Evolutionary conservation across 2,797 vertebrate genomes (phyloP).

Genomic region (Catharus ustulatus): DNA sequence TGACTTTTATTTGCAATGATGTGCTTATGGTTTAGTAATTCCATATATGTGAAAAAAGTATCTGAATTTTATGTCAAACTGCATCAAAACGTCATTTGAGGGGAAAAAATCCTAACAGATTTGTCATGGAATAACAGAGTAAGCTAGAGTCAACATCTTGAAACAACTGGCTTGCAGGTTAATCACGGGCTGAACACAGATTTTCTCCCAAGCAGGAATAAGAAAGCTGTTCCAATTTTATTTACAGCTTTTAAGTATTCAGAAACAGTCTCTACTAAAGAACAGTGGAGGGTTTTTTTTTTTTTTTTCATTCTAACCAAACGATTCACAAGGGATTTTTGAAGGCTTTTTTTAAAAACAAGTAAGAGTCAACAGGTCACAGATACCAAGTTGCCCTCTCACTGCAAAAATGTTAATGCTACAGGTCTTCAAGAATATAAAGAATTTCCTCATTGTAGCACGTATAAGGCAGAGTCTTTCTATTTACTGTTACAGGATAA

Average conservation of each 20-base stretch:
- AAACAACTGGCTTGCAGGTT: neutral
- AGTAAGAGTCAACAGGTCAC: slow-evolving; percentile 44
- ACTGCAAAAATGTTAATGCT: slow-evolving; percentile 60
- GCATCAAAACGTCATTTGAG: neutral
- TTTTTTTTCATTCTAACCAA: neutral
- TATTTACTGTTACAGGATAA: slow-evolving; percentile 57
- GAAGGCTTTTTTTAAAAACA: neutral
- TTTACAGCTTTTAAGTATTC: slow-evolving; percentile 7
- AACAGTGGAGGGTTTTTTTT: neutral
- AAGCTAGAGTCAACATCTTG: neutral
- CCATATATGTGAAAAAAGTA: neutral
- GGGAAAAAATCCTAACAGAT: neutral
- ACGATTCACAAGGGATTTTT: slow-evolving; percentile 31
- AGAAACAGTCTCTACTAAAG: neutral
- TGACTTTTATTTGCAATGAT: neutral
- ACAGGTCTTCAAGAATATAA: slow-evolving; percentile 26
- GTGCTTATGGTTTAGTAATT: neutral
- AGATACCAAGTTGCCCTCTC: slow-evolving; percentile 41
- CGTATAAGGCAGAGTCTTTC: slow-evolving; percentile 21
- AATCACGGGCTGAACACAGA: neutral
- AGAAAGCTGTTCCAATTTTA: slow-evolving; percentile 19
- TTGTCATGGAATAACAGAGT: neutral
- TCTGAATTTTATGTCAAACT: neutral
- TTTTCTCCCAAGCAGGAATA: slow-evolving; percentile 17
- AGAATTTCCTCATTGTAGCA: slow-evolving; percentile 4